These are phyloP conservation scores for Antheraea mylitta DNA, from an alignment of 1,140 invertebrate species.

Conservation along the genomic window DNA sequence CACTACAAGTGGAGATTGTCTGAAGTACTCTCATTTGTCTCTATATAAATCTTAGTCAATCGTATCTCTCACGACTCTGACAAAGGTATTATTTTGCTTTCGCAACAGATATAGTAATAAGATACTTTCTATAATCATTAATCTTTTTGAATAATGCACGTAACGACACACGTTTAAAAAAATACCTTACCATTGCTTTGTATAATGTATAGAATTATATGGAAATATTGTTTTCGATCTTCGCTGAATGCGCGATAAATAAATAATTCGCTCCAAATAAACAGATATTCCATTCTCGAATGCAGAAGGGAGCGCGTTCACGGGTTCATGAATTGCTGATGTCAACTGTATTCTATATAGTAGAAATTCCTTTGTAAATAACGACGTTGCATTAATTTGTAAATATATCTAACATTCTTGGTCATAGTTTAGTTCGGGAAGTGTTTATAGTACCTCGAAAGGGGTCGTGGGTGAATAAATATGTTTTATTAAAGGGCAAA, in stretches of 20 bases:
- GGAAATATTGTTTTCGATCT: slow-evolving; percentile 13
- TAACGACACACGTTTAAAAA: background rate
- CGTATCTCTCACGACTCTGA: slow-evolving; percentile 11
- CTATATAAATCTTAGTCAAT: slow-evolving; percentile 30
- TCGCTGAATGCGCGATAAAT: slow-evolving; percentile 28
- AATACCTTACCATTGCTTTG: background rate
- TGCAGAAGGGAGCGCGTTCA: slow-evolving; percentile 14
- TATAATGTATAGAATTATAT: background rate
- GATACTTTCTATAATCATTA: slow-evolving; percentile 7
- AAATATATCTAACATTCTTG: slow-evolving; percentile 18
- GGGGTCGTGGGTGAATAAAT: slow-evolving; percentile 25
- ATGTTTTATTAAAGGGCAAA: background rate
- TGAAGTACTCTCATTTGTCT: slow-evolving; percentile 35
- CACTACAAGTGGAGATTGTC: slow-evolving; percentile 45
- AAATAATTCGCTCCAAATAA: slow-evolving; percentile 39
- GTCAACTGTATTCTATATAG: slow-evolving; percentile 40
- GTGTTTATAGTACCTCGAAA: slow-evolving; percentile 15
- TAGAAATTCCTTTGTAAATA: slow-evolving; percentile 39
- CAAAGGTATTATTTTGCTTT: background rate
- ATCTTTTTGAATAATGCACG: background rate
- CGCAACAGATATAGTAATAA: slow-evolving; percentile 4
- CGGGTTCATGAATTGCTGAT: slow-evolving; percentile 52
- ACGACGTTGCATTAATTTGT: slow-evolving; percentile 44
- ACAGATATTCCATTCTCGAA: slow-evolving; percentile 32
- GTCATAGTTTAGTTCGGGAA: slow-evolving; percentile 26